These are phyloP conservation scores for Tineola bisselliella DNA, from an alignment of 2,888 invertebrate species.

Conservation along the genomic window DNA sequence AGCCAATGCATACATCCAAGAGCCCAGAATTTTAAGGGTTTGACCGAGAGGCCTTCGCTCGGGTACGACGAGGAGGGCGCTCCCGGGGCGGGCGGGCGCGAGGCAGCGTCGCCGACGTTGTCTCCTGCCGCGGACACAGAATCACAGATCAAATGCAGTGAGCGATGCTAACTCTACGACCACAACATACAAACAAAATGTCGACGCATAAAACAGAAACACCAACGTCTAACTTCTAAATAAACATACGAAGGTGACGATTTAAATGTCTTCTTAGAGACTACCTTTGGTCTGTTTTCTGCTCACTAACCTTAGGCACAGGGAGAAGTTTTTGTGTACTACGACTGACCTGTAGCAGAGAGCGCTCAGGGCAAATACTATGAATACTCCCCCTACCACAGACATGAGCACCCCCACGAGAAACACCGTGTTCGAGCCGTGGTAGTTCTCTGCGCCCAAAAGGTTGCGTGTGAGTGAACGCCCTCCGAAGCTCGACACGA, in stretches of 20 bases:
- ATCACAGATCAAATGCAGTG: conserved; percentile 68
- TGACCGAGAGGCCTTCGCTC: conserved; percentile 56
- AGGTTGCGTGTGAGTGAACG: conserved; percentile 46
- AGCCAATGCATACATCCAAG: conserved; percentile 69
- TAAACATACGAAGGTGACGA: conserved; percentile 69
- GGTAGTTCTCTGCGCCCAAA: conserved; percentile 88
- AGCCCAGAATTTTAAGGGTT: conserved; percentile 69
- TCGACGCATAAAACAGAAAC: conserved; percentile 62
- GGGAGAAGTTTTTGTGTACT: conserved; percentile 98
- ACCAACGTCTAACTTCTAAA: conserved; percentile 65
- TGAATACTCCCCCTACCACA: conserved; percentile 99
- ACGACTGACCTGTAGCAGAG: conserved; percentile 99
- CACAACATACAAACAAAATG: conserved; percentile 59
- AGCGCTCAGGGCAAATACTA: conserved; percentile 98
- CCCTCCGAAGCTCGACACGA: conserved; percentile 22
- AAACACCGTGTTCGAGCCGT: conserved; percentile 97
- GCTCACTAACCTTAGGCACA: conserved; percentile 98
- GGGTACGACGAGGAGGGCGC: conserved; percentile 62
- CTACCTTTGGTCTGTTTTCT: conserved; percentile 81
- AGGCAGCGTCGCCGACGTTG: conserved; percentile 19
- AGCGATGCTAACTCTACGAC: conserved; percentile 61
- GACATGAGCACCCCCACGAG: conserved; percentile 98
- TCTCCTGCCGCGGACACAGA: conserved; percentile 46
- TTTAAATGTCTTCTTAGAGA: conserved; percentile 68
- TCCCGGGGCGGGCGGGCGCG: conserved; percentile 14